Evolutionary conservation across 2,113 vertebrate species (phyloP).

Genomic region (Platysteira castanea): DNA sequence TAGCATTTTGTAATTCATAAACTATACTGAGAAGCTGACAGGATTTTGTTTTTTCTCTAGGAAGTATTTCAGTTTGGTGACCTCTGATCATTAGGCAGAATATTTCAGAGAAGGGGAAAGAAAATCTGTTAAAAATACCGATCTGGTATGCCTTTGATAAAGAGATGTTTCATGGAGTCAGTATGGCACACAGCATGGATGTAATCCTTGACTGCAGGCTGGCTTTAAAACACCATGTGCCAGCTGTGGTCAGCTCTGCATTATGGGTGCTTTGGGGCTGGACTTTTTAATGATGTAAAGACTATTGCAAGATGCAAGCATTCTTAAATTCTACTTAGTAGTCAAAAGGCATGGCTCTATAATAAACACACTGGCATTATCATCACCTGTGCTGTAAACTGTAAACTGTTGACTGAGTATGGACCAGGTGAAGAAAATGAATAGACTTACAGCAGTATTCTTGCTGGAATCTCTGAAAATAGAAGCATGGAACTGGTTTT

Average conservation of each 20-base stretch:
- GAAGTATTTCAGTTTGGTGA: background rate
- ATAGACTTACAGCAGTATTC: background rate
- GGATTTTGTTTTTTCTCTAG: background rate
- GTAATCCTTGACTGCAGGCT: background rate
- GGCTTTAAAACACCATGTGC: background rate
- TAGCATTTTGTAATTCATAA: background rate
- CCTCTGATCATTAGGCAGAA: background rate
- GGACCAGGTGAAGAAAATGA: background rate
- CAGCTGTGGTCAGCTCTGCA: background rate
- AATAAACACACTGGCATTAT: background rate
- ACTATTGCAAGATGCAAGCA: background rate
- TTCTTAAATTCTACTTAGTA: background rate
- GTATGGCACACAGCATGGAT: background rate
- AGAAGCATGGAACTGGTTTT: background rate
- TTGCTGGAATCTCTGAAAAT: background rate
- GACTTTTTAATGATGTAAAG: background rate
- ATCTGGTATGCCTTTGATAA: constrained; percentile 9
- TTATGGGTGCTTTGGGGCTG: background rate
- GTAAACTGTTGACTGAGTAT: background rate
- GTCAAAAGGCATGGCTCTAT: background rate
- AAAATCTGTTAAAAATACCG: background rate
- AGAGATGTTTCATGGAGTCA: background rate
- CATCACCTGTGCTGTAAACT: too few relatives aligned
- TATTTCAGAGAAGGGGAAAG: constrained; percentile 5
- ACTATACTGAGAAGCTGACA: background rate